Evolutionary conservation across 2,113 vertebrate species (phyloP).

Genomic region (Labrus mixtus): DNA sequence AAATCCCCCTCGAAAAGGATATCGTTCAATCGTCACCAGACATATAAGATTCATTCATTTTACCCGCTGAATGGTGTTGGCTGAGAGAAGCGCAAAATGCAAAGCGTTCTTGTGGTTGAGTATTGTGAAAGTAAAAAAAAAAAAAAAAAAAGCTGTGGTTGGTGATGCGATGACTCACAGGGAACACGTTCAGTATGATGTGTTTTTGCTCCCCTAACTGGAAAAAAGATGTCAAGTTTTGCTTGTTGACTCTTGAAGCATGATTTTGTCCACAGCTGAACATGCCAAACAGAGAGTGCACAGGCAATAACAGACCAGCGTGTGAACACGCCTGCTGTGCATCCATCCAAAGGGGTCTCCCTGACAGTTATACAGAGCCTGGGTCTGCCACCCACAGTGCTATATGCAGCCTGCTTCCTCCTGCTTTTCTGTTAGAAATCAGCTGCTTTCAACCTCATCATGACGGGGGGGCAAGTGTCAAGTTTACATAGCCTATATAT

Average conservation of each 20-base stretch:
- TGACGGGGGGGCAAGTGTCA: conserved; percentile 43
- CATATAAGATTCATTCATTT: not conserved
- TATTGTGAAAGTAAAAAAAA: conserved; percentile 82
- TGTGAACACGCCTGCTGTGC: conserved; percentile 34
- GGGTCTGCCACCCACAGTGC: conserved; percentile 35
- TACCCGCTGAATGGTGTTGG: conserved; percentile 7
- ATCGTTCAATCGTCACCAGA: conserved; percentile 5
- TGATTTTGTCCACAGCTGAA: conserved; percentile 37
- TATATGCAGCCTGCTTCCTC: conserved; percentile 30
- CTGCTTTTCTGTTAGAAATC: conserved; percentile 36
- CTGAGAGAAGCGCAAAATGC: conserved; percentile 50
- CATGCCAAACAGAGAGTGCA: conserved; percentile 17
- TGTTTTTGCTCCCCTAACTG: conserved; percentile 54
- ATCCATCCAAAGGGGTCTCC: conserved; percentile 28
- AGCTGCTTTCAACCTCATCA: conserved; percentile 46
- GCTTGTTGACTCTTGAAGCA: conserved; percentile 33
- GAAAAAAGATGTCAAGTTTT: conserved; percentile 45
- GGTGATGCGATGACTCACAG: conserved; percentile 74
- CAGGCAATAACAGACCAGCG: conserved; percentile 15
- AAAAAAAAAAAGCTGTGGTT: conserved; percentile 79
- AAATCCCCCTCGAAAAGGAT: conserved; percentile 28
- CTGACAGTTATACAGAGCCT: conserved; percentile 6
- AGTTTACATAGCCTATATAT: conserved; percentile 9
- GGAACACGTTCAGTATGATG: conserved; percentile 57
- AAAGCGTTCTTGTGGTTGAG: conserved; percentile 59